These are phyloP conservation scores for Polyploca ridens DNA, from an alignment of 2,888 invertebrate genomes.

Conservation along the genomic window DNA sequence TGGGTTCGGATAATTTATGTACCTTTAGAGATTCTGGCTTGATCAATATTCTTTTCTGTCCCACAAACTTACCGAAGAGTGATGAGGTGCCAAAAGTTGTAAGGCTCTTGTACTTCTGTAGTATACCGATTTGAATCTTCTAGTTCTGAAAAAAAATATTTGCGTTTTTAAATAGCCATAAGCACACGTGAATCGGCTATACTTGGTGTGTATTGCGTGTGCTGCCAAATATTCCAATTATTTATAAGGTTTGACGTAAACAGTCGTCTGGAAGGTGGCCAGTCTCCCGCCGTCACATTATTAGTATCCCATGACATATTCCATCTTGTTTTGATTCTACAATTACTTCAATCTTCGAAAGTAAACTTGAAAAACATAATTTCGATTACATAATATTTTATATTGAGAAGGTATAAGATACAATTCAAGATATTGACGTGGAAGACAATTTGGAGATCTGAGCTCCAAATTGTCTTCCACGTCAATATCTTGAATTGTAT, in stretches of 20 bases:
- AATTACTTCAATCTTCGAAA: not conserved
- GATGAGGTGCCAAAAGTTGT: no score
- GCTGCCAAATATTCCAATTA: conserved; percentile 61
- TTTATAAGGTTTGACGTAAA: conserved; percentile 68
- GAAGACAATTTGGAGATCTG: no score
- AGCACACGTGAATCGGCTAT: not conserved
- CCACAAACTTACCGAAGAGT: no score
- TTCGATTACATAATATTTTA: not conserved
- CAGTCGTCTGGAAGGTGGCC: conserved; percentile 56
- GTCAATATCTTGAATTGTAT: no score
- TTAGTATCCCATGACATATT: conserved; percentile 24
- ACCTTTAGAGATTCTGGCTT: not conserved
- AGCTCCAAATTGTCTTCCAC: no score
- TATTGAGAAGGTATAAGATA: no score
- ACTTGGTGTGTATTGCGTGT: conserved; percentile 32
- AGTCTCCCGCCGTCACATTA: conserved; percentile 38
- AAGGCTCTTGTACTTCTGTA: no score
- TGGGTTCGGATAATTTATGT: not conserved
- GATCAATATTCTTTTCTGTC: not conserved
- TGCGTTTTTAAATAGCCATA: not conserved
- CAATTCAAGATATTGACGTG: no score
- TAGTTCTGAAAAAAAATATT: not conserved
- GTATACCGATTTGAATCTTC: not conserved
- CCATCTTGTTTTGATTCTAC: not conserved
- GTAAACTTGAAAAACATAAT: not conserved